Evolutionary conservation across 2,113 vertebrate genomes (phyloP), one percentile per base, ranked within the genome.

Genomic region (Hemicordylus capensis): DNA sequence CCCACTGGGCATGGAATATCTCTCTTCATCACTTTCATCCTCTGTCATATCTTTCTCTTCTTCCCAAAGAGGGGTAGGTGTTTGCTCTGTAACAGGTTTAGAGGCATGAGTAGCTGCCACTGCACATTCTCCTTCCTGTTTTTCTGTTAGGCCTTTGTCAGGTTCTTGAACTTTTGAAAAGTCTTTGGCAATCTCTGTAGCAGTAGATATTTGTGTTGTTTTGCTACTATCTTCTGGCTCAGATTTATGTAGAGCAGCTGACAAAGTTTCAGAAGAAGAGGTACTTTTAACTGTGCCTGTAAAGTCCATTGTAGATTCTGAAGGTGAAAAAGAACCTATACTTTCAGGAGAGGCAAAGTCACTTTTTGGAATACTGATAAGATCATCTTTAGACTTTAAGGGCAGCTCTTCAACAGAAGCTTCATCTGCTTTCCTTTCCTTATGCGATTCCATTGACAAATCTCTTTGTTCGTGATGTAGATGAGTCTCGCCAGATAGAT

Each of bases 201-300:
- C 83, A 93, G 90, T 24, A 89, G 84, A 39, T 92, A 96, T 94
- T 69, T 91, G 89, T n/a, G 92, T 88, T 20, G 91, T 88, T 90
- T 95, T 96, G 78, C 94, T 92, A 83, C 91, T 89, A 61, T 97
- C 97, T 88, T 96, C 96, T 76, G 96, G 94, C 4, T 95, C 95
- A 93, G 97, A 95, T 51, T 97, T 97, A 87, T 96, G 94, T 59
- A 95, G 93, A 72, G 94, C 22, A 90, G 90, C 37, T 14, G 92
- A 79, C 64, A 83, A 92, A 61, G 94, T 95, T 91, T 96, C 95
- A 12, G 94, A 94, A 88, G 94, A 90, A 56, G 89, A 72, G 85
- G 94, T 95, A 88, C 84, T 89, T 94, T 88, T 95, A 80, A 79
- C 84, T 82, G 79, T 89, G 89, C 93, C 94, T 85, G 90, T 76